Evolutionary conservation across 2,888 invertebrate genomes (phyloP), one percentile per base, ranked within the genome.

Genomic region (Clostera curtula): DNA sequence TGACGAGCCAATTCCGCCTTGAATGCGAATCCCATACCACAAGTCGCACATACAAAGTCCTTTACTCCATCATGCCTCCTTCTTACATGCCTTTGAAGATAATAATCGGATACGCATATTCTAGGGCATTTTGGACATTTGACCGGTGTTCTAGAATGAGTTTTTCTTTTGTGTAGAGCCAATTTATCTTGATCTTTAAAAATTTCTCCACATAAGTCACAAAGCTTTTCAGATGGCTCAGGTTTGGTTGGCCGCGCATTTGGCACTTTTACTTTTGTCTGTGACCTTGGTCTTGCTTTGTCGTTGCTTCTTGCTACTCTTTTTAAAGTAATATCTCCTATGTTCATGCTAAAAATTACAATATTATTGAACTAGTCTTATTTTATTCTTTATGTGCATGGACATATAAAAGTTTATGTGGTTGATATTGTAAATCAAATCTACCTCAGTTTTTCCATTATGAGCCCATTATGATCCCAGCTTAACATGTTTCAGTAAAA

Each of bases 141-240:
- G 0, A 59, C 50, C 7, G 67, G 56, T 12, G 47, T 55, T 16
- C 56, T 60, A 12, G 50, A 57, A 51, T 80, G 77, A 1, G 49
- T 40, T 17, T 49, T 70, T 20, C 40, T 65, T 29, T 65, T 70
- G 24, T 82, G 82, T n/a, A 33, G 4, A 1, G 40, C 40, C 9
- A 82, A 44, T 40, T 52, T 68, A 0, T 71, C 66, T 25, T 53
- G 54, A 3, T 39, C 55, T 26, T 57, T 56, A 27, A 73, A 77
- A 1, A 69, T 57, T 29, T 64, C 59, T 5, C 82, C 82, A 34
- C 82, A 82, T 0, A 72, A 36, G 31, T 79, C 79, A 40, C 82
- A 82, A 1, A 82, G 49, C 45, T 69, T 71, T 11, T 53, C 43
- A 8, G 36, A 4, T 13, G 49, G 49, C 10, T 51, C 44, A 5